Base-by-base conservation (phyloP, 2,113 vertebrate species). In the Spermophilus dauricus region DNA sequence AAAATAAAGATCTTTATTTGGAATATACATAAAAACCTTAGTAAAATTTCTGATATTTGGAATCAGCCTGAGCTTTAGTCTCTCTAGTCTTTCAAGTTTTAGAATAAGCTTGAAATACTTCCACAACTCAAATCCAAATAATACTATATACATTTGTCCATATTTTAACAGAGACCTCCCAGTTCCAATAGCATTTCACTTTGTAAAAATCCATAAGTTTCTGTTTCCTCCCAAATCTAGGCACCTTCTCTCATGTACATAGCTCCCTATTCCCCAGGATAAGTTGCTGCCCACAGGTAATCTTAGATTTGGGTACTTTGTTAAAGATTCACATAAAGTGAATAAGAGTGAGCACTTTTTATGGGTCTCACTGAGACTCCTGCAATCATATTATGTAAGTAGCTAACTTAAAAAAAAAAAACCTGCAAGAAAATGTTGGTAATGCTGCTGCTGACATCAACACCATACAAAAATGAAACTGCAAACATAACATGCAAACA, bases 81-180 rank as follows among this genome's bases (percentile, higher is more conserved):
- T 53, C 48, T 91, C 53, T 51, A n/a, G 0, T 70, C 30, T 92
- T 26, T 5, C 13, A 17, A 5, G 14, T 24, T 70, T 86, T 26
- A 85, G 61, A 96, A 86, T 58, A 69, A 94, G 3, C 42, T 80
- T 85, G 58, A 78, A 56, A 42, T 88, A 16, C 26, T 77, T 94
- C 70, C 48, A 30, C n/a, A 28, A 32, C 93, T 89, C 39, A 81
- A 93, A 95, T 73, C 6, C 45, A 94, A 53, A 69, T 69, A 16
- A 34, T 9, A 82, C 51, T 10, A 1, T 37, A 30, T 22, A 72
- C n/a, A 5, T 88, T 39, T 48, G 34, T 34, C 89, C 53, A 45
- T 30, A 42, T 37, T 70, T 84, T 75, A 70, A 73, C 34, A 34
- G 34, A 45, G 17, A 51, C 39, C 37, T 89, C 37, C 14, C 42